Evolutionary conservation across 2,113 vertebrate genomes (phyloP), one percentile per base, ranked within the genome.

Genomic region (Myanophis thanlyinensis): DNA sequence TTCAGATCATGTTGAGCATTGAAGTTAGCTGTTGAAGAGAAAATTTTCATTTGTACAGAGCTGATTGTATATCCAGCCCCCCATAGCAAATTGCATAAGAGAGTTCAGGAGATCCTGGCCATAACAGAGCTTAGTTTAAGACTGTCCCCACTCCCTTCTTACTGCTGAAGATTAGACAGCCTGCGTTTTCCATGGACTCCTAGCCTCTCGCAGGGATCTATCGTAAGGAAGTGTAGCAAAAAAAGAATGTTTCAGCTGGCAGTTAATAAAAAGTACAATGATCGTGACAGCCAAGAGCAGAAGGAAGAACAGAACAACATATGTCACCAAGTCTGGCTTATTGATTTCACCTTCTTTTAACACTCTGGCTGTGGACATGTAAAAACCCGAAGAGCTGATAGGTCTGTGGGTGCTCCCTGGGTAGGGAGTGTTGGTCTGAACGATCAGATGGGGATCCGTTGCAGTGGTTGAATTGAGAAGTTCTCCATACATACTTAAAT

Each of bases 221-320:
- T 99, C 99, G 86, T 99, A 99, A 97, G 99, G 99, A 97, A 99
- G 98, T 92, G 99, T 98, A 40, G 99, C 98, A 95, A 99, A 99
- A 96, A 99, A 99, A 95, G 99, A 99, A 97, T 98, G 99, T 97
- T 98, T 98, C 95, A 99, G 98, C 98, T 99, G 99, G 93, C 99
- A 99, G 98, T 99, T 99, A 93, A 99, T 99, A 97, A 99, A 99
- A 96, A 99, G 98, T 92, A 99, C 98, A 84, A 99, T 99, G 88
- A 99, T 98, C 40, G 98, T 98, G 97, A 99, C 99, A 53, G 98
- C 97, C 91, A 99, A 96, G 95, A 99, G 98, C 92, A 99, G 97
- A 94, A 99, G 97, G 86, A 99, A 98, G 97, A 99, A 99, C 93
- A 99, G 98, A 93, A 99, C 98, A 84, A 99, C 96, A 96, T 99